These are phyloP conservation scores for Amblyornis subalaris DNA, from an alignment of 2,113 vertebrate species.

Conservation along the genomic window DNA sequence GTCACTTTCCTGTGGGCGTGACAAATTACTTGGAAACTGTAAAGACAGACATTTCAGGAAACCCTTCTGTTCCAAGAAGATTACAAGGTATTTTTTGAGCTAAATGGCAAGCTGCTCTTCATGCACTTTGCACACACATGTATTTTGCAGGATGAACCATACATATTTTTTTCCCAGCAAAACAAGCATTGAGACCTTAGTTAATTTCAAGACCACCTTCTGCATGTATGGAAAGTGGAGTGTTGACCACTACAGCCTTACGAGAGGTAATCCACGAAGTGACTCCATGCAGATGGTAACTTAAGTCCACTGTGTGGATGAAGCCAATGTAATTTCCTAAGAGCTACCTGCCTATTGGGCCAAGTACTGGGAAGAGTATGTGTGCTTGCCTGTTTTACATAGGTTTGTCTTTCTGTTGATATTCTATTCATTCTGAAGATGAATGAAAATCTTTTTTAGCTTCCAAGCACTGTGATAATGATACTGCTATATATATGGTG, in stretches of 20 bases:
- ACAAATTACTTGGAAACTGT: neutral
- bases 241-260: neutral
- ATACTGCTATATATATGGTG: neutral
- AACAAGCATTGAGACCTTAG: neutral
- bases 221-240: neutral
- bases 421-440: neutral
- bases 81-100: neutral
- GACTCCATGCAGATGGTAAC: rapidly evolving
- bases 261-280: neutral
- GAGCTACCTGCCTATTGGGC: neutral
- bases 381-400: neutral
- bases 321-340: neutral
- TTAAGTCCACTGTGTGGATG: neutral
- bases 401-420: neutral
- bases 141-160: neutral
- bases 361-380: rapidly evolving
- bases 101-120: neutral
- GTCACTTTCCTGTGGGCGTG: neutral
- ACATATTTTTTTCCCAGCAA: neutral
- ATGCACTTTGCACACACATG: rapidly evolving
- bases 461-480: neutral
- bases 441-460: neutral
- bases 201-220: neutral
- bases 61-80: neutral
- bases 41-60: neutral